Base-by-base conservation (phyloP, 2,888 invertebrate genomes). In the Epirrhoe alternata region DNA sequence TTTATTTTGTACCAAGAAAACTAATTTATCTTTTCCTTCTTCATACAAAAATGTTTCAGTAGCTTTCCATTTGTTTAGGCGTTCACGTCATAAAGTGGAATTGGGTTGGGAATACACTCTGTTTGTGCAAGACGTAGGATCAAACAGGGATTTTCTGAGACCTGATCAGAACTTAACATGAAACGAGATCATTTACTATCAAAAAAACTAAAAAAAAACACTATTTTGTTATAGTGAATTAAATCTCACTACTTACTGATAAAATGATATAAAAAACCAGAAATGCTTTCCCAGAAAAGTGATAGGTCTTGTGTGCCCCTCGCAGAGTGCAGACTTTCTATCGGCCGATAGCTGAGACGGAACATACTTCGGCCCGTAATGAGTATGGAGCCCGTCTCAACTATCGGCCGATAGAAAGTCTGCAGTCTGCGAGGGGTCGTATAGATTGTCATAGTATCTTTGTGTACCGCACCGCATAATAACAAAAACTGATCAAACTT, bases 41-140 rank as follows among this genome's bases (percentile, higher is more conserved):
- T 51, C 51, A 51, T 51, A 51, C 12, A 51, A 51, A 51, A 24
- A 51, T 51, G 51, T 51, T 51, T 30, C 51, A 51, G 17, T 17
- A 6, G 24, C 24, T 24, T 10, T 51, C 51, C 30, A 51, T 51
- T 51, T 51, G 51, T 51, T 51, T 30, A 51, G 51, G 51, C 51
- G 51, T 10, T 4, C 51, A 24, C 16, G 51, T 33, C 35, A 33
- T 53, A 53, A 53, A 53, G 33, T 14, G 35, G 31, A 35, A 72
- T 70, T 60, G 73, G 51, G 51, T 51, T 51, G 51, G 51, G 51
- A 51, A 51, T 51, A 51, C 16, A 14, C 8, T 35, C 35, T 53
- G 33, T 53, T 35, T 53, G 35, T n/a, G 8, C 33, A 14, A 12
- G 45, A 14, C 45, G 5, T 33, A 6, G 52, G 52, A 17, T 33